Evolutionary conservation across 1,140 invertebrate species (phyloP), one percentile per base, ranked within the genome.

Genomic region (Atta colombica): DNA sequence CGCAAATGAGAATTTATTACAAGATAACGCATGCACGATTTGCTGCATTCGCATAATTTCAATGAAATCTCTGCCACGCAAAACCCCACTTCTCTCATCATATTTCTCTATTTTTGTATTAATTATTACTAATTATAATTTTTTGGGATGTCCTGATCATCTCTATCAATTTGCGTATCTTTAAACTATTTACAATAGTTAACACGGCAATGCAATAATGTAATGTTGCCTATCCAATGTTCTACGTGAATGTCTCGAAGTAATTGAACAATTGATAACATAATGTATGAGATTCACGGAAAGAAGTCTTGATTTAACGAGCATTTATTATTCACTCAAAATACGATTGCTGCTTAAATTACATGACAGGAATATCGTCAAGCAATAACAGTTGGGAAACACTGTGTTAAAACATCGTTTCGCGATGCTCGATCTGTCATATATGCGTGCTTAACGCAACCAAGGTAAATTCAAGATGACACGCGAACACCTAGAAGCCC

Each of bases 381-480:
- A 68, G 16, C 7, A 45, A 49, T 18, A 53, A 18, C 3, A 21
- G 21, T 71, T 71, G 77, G n/a, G 31, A 71, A 71, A 35, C 16
- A 65, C 3, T 14, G 60, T 63, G 75, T 18, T 61, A 31, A 65
- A 45, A 31, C 60, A 31, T 63, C 16, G 35, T 45, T 45, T 12
- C 3, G 18, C 21, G 77, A 51, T 25, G 28, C 28, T 10, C 7
- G 35, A 81, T 71, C 66, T 81, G 35, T 72, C 69, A 39, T 60
- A n/a, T 31, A 84, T 5, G 25, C n/a, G n/a, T n/a, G 53, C 28
- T 61, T 61, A 63, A 84, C 51, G 16, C 16, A 69, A 35, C n/a
- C 21, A 16, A 1, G 21, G 21, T 58, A 81, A 81, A 81, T 81
- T 45, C 55, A 39, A 63, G 51, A 28, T 61, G 25, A 84, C 55